A percentile compares a stretch with the other conserved stretches of the same genome.
Conservation (phyloP, 2,888 invertebrate species). For the Amblyjoppa fuscipennis region DNA sequence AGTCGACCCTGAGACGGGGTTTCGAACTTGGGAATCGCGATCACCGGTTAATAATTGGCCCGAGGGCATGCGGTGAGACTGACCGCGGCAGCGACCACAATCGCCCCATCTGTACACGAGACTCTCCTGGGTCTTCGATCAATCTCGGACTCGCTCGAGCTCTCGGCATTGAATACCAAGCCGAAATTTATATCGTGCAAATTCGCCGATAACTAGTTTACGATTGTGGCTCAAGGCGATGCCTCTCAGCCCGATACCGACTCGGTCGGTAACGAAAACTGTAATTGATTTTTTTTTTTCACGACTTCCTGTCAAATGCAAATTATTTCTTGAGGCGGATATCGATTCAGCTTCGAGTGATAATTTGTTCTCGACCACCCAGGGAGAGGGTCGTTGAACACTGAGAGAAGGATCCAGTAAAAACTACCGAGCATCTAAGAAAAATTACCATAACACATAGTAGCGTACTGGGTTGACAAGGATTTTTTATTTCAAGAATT, state of each 20-base stretch:
- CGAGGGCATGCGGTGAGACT: slow-evolving; percentile 5
- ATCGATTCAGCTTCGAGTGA: no score
- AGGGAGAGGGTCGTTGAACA: no score
- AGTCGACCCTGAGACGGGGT: slow-evolving; percentile 49
- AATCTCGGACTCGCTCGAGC: slow-evolving; percentile 15
- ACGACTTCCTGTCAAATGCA: no score
- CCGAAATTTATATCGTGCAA: slow-evolving; percentile 19
- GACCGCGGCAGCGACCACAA: slow-evolving; percentile 29
- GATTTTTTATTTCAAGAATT: no score
- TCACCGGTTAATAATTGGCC: slow-evolving; percentile 57
- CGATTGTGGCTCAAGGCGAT: background rate
- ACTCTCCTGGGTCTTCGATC: slow-evolving; percentile 38
- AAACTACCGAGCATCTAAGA: no score
- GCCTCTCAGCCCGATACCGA: background rate
- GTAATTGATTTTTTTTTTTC: no score
- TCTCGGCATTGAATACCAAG: slow-evolving; percentile 15
- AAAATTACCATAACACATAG: no score
- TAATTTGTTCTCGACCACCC: no score
- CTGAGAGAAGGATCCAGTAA: no score
- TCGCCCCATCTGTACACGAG: slow-evolving; percentile 15
- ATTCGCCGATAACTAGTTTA: background rate
- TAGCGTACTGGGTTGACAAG: no score
- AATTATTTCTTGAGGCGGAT: no score
- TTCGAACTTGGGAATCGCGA: slow-evolving; percentile 57
- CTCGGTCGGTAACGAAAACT: no score